Conservation (phyloP, 2,888 invertebrate species). For the Amorpha juglandis region DNA sequence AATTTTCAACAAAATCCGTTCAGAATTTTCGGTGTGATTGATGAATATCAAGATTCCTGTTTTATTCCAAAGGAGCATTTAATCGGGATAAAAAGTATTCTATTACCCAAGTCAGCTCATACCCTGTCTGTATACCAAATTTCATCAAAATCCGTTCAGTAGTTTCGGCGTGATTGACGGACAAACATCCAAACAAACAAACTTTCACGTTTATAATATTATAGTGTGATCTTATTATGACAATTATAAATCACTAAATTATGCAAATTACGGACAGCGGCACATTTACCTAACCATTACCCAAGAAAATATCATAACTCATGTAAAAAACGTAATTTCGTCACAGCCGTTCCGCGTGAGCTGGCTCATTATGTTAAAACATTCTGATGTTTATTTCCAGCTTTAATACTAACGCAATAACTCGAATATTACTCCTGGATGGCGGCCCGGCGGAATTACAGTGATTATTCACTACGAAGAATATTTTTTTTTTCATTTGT, state of each 20-base stretch:
- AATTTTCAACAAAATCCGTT: no score
- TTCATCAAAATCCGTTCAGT: no score
- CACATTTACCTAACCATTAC: background rate
- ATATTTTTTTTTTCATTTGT: slow-evolving; percentile 36
- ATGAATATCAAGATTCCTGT: no score
- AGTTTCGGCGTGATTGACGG: no score
- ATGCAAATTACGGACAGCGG: background rate
- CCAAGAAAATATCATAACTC: slow-evolving; percentile 25
- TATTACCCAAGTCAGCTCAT: no score
- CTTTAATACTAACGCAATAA: slow-evolving; percentile 63
- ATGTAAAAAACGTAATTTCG: slow-evolving; percentile 45
- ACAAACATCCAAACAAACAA: no score
- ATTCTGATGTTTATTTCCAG: slow-evolving; percentile 62
- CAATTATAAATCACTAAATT: background rate
- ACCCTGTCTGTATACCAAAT: no score
- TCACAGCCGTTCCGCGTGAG: slow-evolving; percentile 43
- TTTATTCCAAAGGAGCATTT: no score
- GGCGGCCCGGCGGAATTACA: slow-evolving; percentile 52
- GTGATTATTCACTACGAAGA: slow-evolving; percentile 53
- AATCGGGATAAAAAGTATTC: no score
- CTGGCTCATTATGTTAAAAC: slow-evolving; percentile 51
- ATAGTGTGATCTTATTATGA: no score
- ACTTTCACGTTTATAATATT: no score
- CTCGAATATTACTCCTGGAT: slow-evolving; percentile 59
- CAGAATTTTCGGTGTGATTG: no score